Evolutionary conservation across 2,113 vertebrate genomes (phyloP).

Genomic region (Typhlomys cinereus): DNA sequence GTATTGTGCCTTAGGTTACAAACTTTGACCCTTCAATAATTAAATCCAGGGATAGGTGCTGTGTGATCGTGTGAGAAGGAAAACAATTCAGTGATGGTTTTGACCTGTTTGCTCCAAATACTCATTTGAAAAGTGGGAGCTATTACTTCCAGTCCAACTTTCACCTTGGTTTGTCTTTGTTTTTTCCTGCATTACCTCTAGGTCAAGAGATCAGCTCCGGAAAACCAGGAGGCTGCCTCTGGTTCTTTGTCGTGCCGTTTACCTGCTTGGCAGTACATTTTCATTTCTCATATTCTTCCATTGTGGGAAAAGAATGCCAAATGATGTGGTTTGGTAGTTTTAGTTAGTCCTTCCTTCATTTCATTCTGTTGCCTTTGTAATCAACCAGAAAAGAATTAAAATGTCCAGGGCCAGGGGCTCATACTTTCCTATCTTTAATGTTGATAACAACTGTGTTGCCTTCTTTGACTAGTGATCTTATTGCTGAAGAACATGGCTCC

Average conservation of each 20-base stretch:
- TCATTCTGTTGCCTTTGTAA: constrained; percentile 49
- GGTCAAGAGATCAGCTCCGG: background rate
- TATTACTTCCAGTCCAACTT: background rate
- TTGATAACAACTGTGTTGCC: background rate
- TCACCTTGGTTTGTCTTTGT: background rate
- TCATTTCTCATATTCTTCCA: constrained; percentile 7
- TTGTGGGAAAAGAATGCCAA: background rate
- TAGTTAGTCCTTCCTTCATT: constrained; percentile 21
- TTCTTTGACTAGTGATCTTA: background rate
- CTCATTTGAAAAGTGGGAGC: background rate
- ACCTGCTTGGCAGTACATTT: background rate
- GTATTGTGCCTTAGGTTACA: background rate
- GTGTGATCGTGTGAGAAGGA: background rate
- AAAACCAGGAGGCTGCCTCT: background rate
- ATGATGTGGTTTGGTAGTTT: background rate
- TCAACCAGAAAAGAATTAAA: constrained; percentile 34
- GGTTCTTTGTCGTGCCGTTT: background rate
- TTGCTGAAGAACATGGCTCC: background rate
- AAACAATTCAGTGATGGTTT: background rate
- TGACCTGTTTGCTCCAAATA: background rate
- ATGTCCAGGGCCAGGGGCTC: background rate
- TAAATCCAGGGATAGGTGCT: background rate
- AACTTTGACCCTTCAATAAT: background rate
- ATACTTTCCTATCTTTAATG: constrained; percentile 39
- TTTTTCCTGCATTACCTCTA: background rate